Evolutionary conservation across 2,888 invertebrate species (phyloP), one percentile per base, ranked within the genome.

Genomic region (Phania funesta): DNA sequence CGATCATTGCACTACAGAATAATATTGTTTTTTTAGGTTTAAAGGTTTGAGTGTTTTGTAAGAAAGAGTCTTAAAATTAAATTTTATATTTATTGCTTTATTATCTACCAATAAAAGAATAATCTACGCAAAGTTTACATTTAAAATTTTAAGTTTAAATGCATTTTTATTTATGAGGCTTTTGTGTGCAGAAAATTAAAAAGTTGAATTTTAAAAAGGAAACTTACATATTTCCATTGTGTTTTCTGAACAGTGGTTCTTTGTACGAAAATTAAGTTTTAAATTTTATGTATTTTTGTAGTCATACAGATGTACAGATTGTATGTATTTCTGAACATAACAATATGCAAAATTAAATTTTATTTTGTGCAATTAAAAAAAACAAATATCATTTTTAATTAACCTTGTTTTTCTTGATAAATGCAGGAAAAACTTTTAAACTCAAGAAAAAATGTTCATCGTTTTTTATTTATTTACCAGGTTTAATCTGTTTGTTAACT

Each of bases 381-480:
- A 60, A 65, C 8, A 71, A 54, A 70, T n/a, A 80, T 64, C 56
- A 50, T 26, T 65, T 74, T 78, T 65, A 70, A 75, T 78, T 78
- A 82, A 78, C 78, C 74, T 82, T 78, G 74, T 75, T 82, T 82
- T 78, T 65, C 82, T 29, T 65, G 24, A 46, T 52, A 41, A 75
- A 78, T 78, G 58, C 70, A 82, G 78, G 78, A 82, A 82, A 81
- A 82, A 58, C 58, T 62, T 73, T 54, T 74, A 74, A 70, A 8
- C 78, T 18, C 78, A 65, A 16, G 41, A 26, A 78, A 82, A 81
- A 77, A 70, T 58, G 32, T 58, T 38, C 29, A 32, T 60, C 16
- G n/a, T 32, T 46, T 41, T 41, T 29, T 4, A 29, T 29, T 29
- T 29, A 7, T 7, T 29, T 29, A 29, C 4, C 29, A 29, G 7